Base-by-base conservation (phyloP, 2,888 invertebrate genomes). In the Onthophagus sagittarius region DNA sequence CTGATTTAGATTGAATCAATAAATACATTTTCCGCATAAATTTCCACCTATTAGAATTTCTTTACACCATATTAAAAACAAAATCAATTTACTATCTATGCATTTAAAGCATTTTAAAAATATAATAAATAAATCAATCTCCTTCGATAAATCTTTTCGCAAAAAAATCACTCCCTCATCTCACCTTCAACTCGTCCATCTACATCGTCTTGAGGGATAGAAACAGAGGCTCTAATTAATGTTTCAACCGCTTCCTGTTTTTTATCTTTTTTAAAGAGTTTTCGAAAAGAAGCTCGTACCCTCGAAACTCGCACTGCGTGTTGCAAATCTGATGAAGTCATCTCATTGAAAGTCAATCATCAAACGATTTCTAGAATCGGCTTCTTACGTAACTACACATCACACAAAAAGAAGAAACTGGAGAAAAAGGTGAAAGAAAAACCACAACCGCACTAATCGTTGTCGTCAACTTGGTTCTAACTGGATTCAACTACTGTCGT, bases 321-420 rank as follows among this genome's bases (percentile, higher is more conserved):
- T n/a, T 23, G 67, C 67, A 23, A n/a, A 32, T 67, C 67, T 23
- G 67, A 67, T 23, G 67, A 31, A n/a, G 32, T 67, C 32, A 31
- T 67, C 7, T 23, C 31, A 23, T 6, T n/a, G 31, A 67, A 9
- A 64, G 23, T 67, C 67, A 67, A 23, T 15, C 67, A 23, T 15
- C 23, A n/a, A 67, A 5, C 63, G 63, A 15, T 23, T 23, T 23
- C 23, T 23, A 23, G 23, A 23, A 23, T 23, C 3, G 23, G 23
- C 23, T 23, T 23, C 15, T 63, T 14, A 13, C 63, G 13, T 7
- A 14, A 63, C 14, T 2, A 63, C 63, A 63, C 11, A 53, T 53
- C 39, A 53, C 63, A 63, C 15, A 32, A 67, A 23, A 67, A 39
- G 13, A 32, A 70, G 33, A 11, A n/a, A 7, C 2, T n/a, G 64